Evolutionary conservation across 2,797 vertebrate species (phyloP).

Genomic region (Enteromius thamalakanensis): DNA sequence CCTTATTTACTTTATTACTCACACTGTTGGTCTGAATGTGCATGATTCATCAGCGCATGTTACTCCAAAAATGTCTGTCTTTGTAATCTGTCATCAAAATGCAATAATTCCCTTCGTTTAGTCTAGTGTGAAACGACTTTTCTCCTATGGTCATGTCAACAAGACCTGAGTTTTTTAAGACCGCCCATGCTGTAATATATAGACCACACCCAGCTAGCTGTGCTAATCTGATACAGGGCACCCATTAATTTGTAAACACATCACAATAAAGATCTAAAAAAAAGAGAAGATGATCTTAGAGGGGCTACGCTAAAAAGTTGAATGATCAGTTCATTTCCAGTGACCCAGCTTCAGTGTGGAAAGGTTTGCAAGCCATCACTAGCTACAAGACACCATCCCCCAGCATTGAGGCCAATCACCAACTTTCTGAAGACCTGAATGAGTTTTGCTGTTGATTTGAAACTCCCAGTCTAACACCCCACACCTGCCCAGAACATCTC

Average conservation of each 20-base stretch:
- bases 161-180: neutral
- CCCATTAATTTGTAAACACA: neutral
- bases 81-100: neutral
- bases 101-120: neutral
- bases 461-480: no score
- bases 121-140: neutral
- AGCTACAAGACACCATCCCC: no score
- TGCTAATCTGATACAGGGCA: neutral
- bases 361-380: no score
- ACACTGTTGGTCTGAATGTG: neutral
- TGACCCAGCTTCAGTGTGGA: no score
- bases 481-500: no score
- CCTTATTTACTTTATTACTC: slow-evolving; percentile 12
- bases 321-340: no score
- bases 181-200: neutral
- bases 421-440: no score
- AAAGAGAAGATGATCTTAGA: no score
- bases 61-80: neutral
- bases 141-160: neutral
- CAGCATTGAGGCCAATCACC: no score
- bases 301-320: no score
- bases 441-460: no score
- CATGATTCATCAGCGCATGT: neutral
- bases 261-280: neutral
- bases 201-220: neutral